Base-by-base conservation (phyloP, 2,797 vertebrate genomes). In the Pelobates cultripes region DNA sequence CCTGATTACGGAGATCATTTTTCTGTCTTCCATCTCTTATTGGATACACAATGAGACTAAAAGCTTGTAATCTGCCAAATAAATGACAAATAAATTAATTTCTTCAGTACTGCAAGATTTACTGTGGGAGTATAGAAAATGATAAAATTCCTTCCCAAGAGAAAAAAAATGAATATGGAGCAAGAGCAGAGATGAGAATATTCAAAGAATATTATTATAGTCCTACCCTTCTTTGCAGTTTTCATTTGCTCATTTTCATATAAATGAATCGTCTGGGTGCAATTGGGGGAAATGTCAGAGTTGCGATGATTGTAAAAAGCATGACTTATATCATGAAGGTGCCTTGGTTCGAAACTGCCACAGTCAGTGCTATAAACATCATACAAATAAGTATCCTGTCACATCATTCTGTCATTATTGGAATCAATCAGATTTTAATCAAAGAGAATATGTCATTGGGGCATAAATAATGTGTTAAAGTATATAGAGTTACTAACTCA, bases 201-300 rank as follows among this genome's bases (percentile, higher is more conserved):
- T 73, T 70, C 77, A 75, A 66, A 53, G 77, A 71, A 75, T 78
- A 75, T 78, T 83, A 78, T 83, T 64, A 83, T 79, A 83, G 82
- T 66, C 77, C 51, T 75, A 75, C 74, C 77, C 70, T 72, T 73
- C 70, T 57, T 82, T 68, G 72, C 55, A 17, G 76, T 70, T 78
- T 78, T 83, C 76, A 69, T 74, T 61, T 63, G 61, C 81, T 83
- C 76, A 83, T 83, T 83, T 83, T 83, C 75, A 83, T 78, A 83
- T 74, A 83, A 83, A 83, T 83, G 70, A 83, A 78, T 74, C 75
- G 69, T 68, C 63, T 77, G 75, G 76, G 76, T 74, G 70, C 81
- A 69, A 69, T 83, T 78, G 81, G 75, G 63, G 76, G 61, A 83
- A 83, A 79, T 83, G 82, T 79, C 82, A 83, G 57, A 28, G 40